Base-by-base conservation (phyloP, 2,113 vertebrate species). In the Maccullochella peelii region DNA sequence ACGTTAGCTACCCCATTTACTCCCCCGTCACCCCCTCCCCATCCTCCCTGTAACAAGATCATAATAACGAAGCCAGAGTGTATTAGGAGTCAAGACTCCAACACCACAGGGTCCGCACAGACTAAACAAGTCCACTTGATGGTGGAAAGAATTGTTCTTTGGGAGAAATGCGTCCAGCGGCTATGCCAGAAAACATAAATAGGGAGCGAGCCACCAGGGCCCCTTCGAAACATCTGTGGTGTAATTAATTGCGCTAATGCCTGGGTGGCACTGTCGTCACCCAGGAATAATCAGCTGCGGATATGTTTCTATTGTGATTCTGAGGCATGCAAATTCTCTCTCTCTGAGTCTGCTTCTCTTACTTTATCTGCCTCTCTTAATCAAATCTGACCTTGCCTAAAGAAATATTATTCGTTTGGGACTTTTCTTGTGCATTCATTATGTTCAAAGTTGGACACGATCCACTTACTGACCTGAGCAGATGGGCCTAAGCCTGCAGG, bases 101-200 rank as follows among this genome's bases (percentile, higher is more conserved):
- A 86, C 94, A 93, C 91, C 87, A 93, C 93, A 94, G 95, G 94
- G 90, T 95, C 92, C 88, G 91, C 94, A 95, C 95, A 98, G 96
- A 97, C 96, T 98, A 97, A 98, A 98, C 97, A 98, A 96, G 93
- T 93, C 94, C 94, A 93, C 93, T 94, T 86, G 93, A 96, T 91
- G 93, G 94, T 94, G 94, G 94, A 95, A 96, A 95, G 91, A 94
- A 95, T 94, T 92, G 95, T 96, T 95, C 91, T 93, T 92, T 80
- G 88, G 95, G 95, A 93, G 93, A 95, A 95, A 94, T 44, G 76
- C 79, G 23, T 90, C 85, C 80, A 89, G 91, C 86, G 86, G 87
- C 84, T 83, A 92, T 88, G 95, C 91, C 94, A 94, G 95, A 96
- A 96, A 95, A 94, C 94, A 95, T 95, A 95, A 95, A 96, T 94